Evolutionary conservation across 2,888 invertebrate genomes (phyloP).

Genomic region (Scrobipalpa atriplicella): DNA sequence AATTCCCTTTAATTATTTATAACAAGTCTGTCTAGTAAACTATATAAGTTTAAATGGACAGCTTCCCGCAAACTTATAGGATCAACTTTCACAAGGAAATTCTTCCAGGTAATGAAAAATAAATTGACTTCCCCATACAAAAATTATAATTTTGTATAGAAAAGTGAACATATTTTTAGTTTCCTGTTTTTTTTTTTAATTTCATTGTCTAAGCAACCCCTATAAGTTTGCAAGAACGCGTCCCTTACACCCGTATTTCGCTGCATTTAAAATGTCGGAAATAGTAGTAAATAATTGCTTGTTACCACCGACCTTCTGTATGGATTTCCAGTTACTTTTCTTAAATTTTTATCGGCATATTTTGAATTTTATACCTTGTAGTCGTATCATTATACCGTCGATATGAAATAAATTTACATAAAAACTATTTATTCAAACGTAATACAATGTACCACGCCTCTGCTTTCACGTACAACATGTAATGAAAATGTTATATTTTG

Average conservation of each 20-base stretch:
- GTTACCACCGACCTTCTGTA: neutral
- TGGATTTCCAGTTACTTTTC: neutral
- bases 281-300: neutral
- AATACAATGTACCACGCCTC: constrained; percentile 46
- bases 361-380: neutral
- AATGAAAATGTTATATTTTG: constrained; percentile 47
- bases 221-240: too few species aligned
- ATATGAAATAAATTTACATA: neutral
- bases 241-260: too few species aligned
- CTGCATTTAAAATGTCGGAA: neutral
- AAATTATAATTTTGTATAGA: too few species aligned
- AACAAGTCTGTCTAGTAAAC: too few species aligned
- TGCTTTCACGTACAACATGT: constrained; percentile 51
- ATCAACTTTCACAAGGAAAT: too few species aligned
- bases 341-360: neutral
- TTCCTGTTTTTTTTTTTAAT: neutral
- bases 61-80: too few species aligned
- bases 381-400: neutral
- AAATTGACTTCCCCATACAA: too few species aligned
- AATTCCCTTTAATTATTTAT: too few species aligned
- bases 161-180: too few species aligned
- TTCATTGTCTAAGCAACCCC: too few species aligned
- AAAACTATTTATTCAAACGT: neutral
- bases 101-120: too few species aligned
- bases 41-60: too few species aligned